A percentile compares a stretch with the other conserved stretches of the same genome.
Conservation (phyloP, 2,888 invertebrate genomes). For the Apamea monoglypha region DNA sequence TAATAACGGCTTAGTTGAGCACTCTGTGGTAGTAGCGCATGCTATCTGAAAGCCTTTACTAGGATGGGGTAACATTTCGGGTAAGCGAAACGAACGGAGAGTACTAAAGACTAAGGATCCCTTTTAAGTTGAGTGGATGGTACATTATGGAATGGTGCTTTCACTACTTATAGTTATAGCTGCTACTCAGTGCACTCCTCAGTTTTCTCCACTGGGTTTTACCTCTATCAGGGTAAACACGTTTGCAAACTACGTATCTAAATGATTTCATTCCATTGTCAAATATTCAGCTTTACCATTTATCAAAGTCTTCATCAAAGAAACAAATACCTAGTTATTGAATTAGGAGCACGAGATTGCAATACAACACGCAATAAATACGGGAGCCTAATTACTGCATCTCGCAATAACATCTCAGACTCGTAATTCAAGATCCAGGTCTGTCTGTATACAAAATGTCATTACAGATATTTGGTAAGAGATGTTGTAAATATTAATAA, state of each 20-base stretch:
- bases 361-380: constrained; percentile 35
- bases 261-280: constrained; percentile 5
- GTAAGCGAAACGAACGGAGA: constrained; percentile 22
- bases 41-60: constrained; percentile 11
- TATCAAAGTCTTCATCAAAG: constrained; percentile 24
- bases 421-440: constrained; percentile 36
- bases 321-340: constrained; percentile 22
- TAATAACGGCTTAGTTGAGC: constrained; percentile 3
- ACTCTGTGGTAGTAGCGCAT: constrained; percentile 1
- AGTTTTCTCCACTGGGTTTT: background rate
- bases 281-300: background rate
- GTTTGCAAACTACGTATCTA: background rate
- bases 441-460: too few relatives aligned
- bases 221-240: background rate
- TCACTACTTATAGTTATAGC: constrained; percentile 3
- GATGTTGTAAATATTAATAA: constrained; percentile 26
- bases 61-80: constrained; percentile 21
- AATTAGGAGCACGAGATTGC: constrained; percentile 20
- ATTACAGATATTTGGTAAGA: constrained; percentile 10
- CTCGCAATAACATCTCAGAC: constrained; percentile 34
- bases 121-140: constrained; percentile 46
- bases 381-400: constrained; percentile 33
- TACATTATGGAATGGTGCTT: constrained; percentile 10
- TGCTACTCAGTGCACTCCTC: background rate
- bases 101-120: constrained; percentile 28